Evolutionary conservation across 2,113 vertebrate species (phyloP).

Genomic region (Heterochromis multidens): DNA sequence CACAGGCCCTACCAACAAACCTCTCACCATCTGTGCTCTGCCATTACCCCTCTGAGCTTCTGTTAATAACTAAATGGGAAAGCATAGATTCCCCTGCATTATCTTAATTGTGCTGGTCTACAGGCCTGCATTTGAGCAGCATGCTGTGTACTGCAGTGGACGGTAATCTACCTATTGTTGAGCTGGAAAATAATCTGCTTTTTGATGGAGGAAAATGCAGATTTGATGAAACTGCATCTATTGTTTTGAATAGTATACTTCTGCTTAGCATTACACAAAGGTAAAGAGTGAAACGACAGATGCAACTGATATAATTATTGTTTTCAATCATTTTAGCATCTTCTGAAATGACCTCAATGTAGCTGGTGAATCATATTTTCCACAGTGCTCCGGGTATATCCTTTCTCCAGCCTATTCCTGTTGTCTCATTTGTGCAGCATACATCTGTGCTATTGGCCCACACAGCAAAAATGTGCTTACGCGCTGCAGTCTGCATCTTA

Average conservation of each 20-base stretch:
- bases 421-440: not conserved
- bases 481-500: not conserved
- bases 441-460: slow-evolving; percentile 5
- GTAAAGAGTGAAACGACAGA: not conserved
- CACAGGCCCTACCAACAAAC: slow-evolving; percentile 15
- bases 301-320: not conserved
- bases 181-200: slow-evolving; percentile 61
- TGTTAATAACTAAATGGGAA: slow-evolving; percentile 52
- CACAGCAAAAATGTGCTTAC: slow-evolving; percentile 1
- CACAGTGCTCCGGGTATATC: not conserved
- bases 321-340: not conserved
- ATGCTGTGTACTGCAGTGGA: slow-evolving; percentile 24
- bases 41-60: slow-evolving; percentile 51
- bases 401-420: not conserved
- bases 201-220: slow-evolving; percentile 29
- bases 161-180: slow-evolving; percentile 62
- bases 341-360: not conserved
- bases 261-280: not conserved
- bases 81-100: slow-evolving; percentile 50
- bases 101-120: slow-evolving; percentile 70
- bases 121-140: slow-evolving; percentile 40
- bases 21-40: slow-evolving; percentile 64
- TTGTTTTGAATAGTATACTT: not conserved
- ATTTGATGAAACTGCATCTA: slow-evolving; percentile 19
- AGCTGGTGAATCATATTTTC: not conserved